Evolutionary conservation across 2,797 vertebrate species (phyloP), one percentile per base, ranked within the genome.

Genomic region (Triplophysa yarkandensis): DNA sequence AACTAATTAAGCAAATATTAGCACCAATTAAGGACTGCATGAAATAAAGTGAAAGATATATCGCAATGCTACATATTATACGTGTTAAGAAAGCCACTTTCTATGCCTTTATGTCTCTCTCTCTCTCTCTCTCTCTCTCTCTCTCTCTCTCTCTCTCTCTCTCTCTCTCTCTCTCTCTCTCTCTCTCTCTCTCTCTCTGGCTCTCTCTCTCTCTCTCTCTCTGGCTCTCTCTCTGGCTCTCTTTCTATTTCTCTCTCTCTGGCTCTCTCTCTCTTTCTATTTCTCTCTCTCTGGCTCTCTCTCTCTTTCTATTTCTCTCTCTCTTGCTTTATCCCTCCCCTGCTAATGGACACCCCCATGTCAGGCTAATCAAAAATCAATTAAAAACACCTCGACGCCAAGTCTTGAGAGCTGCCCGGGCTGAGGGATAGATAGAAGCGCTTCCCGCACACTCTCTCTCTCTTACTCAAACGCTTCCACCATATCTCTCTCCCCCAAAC

Each of bases 321-420:
- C 62, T 79, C 83, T 81, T 84, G 86, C 86, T 88, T 89, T 85
- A 87, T 88, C 86, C 88, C 86, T 90, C 81, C 88, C 89, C 89
- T 89, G 88, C 92, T 93, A 93, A 93, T 93, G 92, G 92, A 92
- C 85, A 81, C 82, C 74, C 81, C 81, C 85, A 82, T 88, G 90
- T 91, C 91, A 90, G 86, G 87, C 91, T 92, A 93, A 93, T 93
- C 91, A 93, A 93, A 93, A 93, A 93, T 93, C 92, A 93, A 93
- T 93, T 92, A 93, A 93, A 92, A 92, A 93, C 92, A 93, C 92
- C 92, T 93, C 90, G 89, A 91, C 90, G 87, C 87, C 83, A 82
- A 89, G 88, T 91, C 91, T 92, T 90, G 86, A 89, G 88, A 91
- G 92, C 86, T 44, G 82, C 86, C 86, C 87, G 80, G 82, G 87